A percentile compares a stretch with the other conserved stretches of the same genome.
phyloP scores from a whole-genome alignment of 2,797 vertebrate genomes.

The Crax fasciolata region DNA sequence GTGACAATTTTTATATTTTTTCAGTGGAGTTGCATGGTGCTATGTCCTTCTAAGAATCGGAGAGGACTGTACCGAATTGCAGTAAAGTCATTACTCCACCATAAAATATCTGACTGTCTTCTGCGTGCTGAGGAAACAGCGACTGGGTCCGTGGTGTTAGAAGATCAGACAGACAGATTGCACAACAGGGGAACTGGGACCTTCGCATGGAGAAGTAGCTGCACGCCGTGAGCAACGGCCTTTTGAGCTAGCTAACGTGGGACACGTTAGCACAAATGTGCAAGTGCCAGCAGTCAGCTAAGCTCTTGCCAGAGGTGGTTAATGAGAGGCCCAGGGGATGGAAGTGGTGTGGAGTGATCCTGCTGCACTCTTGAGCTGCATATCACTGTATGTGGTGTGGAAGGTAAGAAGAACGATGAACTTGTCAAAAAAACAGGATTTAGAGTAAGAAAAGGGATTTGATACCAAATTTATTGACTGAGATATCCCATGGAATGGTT shows the following conservation, averaged over 20 bases:
- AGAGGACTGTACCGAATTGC: background rate
- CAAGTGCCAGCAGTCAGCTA: background rate
- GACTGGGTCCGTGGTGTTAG: background rate
- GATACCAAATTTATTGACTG: constrained; percentile 29
- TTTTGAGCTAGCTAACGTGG: constrained; percentile 7
- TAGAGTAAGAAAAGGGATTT: constrained; percentile 1
- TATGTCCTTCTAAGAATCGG: background rate
- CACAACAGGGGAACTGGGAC: constrained; percentile 51
- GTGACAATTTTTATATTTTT: background rate
- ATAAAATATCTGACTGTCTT: background rate
- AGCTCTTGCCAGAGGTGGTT: background rate
- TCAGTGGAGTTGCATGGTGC: background rate
- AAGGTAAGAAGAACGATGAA: constrained; percentile 7
- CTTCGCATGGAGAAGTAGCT: constrained; percentile 36
- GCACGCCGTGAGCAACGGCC: background rate
- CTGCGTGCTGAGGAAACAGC: background rate
- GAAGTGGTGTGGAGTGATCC: background rate
- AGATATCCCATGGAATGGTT: background rate
- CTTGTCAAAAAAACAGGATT: background rate
- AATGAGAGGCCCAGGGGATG: background rate
- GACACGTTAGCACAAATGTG: background rate
- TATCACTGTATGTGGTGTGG: fast-evolving
- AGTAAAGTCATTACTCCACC: background rate
- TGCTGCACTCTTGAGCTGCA: background rate
- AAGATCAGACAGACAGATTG: constrained; percentile 41